Evolutionary conservation across 1,140 invertebrate genomes (phyloP), one percentile per base, ranked within the genome.

Genomic region (Drosophila insularis): DNA sequence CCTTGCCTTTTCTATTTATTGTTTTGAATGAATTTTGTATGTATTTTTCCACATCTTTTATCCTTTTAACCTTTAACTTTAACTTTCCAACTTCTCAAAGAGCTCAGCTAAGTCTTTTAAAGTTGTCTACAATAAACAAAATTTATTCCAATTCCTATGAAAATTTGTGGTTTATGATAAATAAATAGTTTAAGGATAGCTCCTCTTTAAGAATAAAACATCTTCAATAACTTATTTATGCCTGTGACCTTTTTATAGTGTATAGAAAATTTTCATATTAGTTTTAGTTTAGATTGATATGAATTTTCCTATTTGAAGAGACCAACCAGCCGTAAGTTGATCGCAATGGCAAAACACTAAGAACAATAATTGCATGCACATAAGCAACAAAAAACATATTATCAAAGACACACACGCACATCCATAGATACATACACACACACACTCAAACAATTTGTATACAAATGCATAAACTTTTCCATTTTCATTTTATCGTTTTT

Each of bases 291-390:
- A 17, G 14, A 17, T 21, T 50, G 17, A 11, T 11, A 50, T 50
- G 17, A 50, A 50, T 50, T 50, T 19, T 5, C 2, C 14, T 1
- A 19, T 50, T 21, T 50, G 8, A 11, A 50, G 43, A 50, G 43
- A 8, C 64, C 71, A 39, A 63, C 31, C 72, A 75, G 73, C 59
- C 64, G 40, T 43, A 55, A 60, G 40, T 63, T 14, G 54, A 14
- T 54, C 53, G 31, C 32, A 68, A 23, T 56, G 23, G 37, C 39
- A 35, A 40, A 37, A 68, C 64, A 66, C 21, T 63, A 69, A 56
- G 46, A 68, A 74, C 43, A 78, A 63, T 70, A 85, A 74, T 67
- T 81, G 70, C 81, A 85, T 81, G 81, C 81, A 77, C 58, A 50
- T 21, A 50, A 50, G 17, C 43, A 50, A 50, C 17, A 50, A 50